Conservation (phyloP, 2,797 vertebrate genomes). For the Arnoldichthys spilopterus region DNA sequence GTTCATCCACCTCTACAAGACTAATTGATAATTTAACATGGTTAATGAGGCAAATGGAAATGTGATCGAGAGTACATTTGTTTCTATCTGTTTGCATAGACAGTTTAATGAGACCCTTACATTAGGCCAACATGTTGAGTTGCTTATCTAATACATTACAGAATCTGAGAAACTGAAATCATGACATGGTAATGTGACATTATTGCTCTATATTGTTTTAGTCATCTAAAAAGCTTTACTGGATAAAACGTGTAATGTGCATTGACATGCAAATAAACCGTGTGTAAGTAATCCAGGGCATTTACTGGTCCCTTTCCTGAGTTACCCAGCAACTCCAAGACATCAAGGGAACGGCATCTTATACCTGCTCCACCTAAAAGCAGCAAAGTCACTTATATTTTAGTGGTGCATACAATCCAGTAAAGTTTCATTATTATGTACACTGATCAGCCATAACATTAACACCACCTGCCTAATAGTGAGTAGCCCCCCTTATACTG, state of each 20-base stretch:
- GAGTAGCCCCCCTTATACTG: no score
- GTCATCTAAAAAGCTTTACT: neutral
- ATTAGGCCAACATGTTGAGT: slow-evolving; percentile 20
- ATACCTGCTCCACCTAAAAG: slow-evolving; percentile 16
- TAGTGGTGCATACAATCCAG: neutral
- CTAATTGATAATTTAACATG: slow-evolving; percentile 49
- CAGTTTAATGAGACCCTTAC: slow-evolving; percentile 42
- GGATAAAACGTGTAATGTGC: neutral
- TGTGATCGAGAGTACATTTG: slow-evolving; percentile 36
- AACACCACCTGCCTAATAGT: no score
- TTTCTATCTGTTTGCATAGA: slow-evolving; percentile 50
- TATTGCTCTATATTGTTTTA: slow-evolving; percentile 14
- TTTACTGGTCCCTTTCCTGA: neutral
- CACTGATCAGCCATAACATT: no score
- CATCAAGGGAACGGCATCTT: slow-evolving; percentile 6
- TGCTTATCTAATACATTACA: slow-evolving; percentile 14
- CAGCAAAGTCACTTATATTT: slow-evolving; percentile 9
- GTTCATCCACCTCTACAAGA: slow-evolving; percentile 38
- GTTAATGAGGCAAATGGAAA: slow-evolving; percentile 53
- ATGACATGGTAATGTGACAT: slow-evolving; percentile 7
- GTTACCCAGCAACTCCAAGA: slow-evolving; percentile 26
- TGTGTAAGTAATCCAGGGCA: neutral
- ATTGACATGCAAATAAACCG: slow-evolving; percentile 19
- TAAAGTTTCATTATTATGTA: neutral
- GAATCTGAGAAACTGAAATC: slow-evolving; percentile 8